A percentile compares a stretch with the other conserved stretches of the same genome.
Evolutionary conservation across 1,140 invertebrate species (phyloP).

Genomic region (Paraescarpia echinospica): DNA sequence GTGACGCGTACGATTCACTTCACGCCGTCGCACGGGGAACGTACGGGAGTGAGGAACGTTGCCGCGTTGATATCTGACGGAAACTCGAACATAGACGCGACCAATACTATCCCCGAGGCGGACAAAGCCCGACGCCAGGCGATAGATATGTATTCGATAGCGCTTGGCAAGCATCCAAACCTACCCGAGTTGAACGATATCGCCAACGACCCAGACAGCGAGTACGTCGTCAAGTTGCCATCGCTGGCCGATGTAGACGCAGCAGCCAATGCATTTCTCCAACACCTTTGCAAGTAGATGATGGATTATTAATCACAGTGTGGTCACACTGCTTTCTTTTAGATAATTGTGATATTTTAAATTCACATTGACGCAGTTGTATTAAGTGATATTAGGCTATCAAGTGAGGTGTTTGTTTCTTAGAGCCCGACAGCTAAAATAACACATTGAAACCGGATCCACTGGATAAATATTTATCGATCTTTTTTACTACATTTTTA

Average conservation of each 20-base stretch:
- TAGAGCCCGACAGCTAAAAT: neutral
- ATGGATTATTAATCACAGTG: neutral
- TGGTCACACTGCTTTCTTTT: neutral
- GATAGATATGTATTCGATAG: slow-evolving; percentile 10
- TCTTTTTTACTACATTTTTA: neutral
- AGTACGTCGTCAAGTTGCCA: slow-evolving; percentile 5
- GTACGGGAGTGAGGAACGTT: slow-evolving; percentile 42
- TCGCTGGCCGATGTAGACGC: neutral
- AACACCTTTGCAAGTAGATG: neutral
- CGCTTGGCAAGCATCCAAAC: slow-evolving; percentile 3
- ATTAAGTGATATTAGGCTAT: neutral
- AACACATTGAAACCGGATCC: neutral
- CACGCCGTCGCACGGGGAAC: slow-evolving; percentile 36
- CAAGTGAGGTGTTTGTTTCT: neutral
- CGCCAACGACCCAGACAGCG: slow-evolving; percentile 16
- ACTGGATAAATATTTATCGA: neutral
- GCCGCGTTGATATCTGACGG: slow-evolving; percentile 51
- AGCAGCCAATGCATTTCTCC: neutral
- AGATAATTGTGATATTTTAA: neutral
- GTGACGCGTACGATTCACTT: slow-evolving; percentile 35
- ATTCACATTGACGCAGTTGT: neutral
- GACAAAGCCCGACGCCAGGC: neutral
- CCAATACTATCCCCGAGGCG: slow-evolving; percentile 14
- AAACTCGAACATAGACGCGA: slow-evolving; percentile 38
- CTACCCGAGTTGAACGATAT: neutral